Percentiles rank a stretch among this genome's conserved stretches.
Conservation (phyloP, 2,113 vertebrate genomes). For the Oryzias celebensis region DNA sequence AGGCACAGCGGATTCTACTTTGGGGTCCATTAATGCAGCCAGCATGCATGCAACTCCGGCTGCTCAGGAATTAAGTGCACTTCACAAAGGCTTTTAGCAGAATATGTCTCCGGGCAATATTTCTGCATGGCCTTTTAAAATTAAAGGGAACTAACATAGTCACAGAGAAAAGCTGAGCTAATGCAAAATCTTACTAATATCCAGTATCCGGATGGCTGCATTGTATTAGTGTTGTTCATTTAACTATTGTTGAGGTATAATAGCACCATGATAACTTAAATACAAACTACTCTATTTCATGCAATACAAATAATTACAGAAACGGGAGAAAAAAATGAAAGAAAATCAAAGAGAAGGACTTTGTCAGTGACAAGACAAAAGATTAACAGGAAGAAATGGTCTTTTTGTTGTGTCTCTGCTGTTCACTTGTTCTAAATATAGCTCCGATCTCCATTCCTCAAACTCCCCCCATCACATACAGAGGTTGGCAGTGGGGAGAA, state of each 20-base stretch:
- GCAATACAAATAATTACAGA: neutral
- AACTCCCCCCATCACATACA: constrained; percentile 43
- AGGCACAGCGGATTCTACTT: constrained; percentile 60
- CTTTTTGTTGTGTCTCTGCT: constrained; percentile 35
- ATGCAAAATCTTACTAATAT: constrained; percentile 23
- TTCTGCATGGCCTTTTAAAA: constrained; percentile 48
- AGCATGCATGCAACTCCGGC: constrained; percentile 56
- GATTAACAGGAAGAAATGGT: constrained; percentile 38
- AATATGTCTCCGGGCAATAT: constrained; percentile 64
- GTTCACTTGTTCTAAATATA: constrained; percentile 68
- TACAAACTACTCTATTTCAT: neutral
- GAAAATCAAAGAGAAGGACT: neutral
- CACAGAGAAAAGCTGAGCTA: constrained; percentile 16
- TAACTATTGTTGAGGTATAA: constrained; percentile 22
- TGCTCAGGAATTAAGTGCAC: constrained; percentile 68
- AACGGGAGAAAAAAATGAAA: constrained; percentile 4
- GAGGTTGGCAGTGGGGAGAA: constrained; percentile 40
- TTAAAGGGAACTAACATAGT: constrained; percentile 29
- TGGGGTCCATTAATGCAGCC: constrained; percentile 68
- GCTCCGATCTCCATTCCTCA: constrained; percentile 40
- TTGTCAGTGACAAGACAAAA: constrained; percentile 19
- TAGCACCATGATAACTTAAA: neutral
- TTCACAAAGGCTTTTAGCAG: constrained; percentile 61
- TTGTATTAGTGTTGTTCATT: constrained; percentile 54
- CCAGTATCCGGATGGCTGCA: constrained; percentile 35